phyloP scores from a whole-genome alignment of 2,888 invertebrate species.

The Sesamia inferens region DNA sequence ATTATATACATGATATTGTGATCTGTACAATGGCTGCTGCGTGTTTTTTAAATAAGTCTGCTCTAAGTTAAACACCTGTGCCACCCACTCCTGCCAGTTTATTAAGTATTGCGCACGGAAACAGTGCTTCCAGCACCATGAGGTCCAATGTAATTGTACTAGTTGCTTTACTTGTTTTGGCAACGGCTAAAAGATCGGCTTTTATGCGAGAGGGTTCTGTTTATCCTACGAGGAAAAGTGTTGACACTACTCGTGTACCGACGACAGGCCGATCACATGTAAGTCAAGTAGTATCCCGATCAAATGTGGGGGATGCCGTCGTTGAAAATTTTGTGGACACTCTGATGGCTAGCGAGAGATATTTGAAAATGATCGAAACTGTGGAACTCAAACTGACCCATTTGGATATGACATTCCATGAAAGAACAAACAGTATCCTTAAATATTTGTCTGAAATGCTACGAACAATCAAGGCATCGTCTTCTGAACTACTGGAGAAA shows the following conservation, averaged over 20 bases:
- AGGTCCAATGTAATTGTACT: conserved; percentile 48
- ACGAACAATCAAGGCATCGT: conserved; percentile 53
- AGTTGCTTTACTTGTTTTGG: conserved; percentile 41
- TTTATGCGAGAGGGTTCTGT: conserved; percentile 28
- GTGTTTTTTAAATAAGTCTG: conserved; percentile 60
- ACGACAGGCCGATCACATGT: conserved; percentile 59
- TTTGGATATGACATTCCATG: conserved; percentile 77
- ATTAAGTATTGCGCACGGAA: conserved; percentile 38
- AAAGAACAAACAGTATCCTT: conserved; percentile 76
- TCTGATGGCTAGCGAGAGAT: conserved; percentile 80
- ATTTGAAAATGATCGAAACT: conserved; percentile 80
- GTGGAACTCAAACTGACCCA: conserved; percentile 79
- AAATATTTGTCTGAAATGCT: conserved; percentile 80
- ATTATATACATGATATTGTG: conserved; percentile 69
- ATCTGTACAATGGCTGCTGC: conserved; percentile 62
- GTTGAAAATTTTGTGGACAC: conserved; percentile 84
- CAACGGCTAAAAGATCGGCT: conserved; percentile 41
- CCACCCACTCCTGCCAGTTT: conserved; percentile 50
- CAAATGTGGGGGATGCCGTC: conserved; percentile 69
- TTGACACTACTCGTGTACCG: conserved; percentile 37
- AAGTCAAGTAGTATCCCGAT: conserved; percentile 16
- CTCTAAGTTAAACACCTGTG: conserved; percentile 54
- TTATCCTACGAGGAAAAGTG: conserved; percentile 31
- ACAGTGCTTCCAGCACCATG: conserved; percentile 61
- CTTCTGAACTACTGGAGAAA: conserved; percentile 30